Percentiles rank a stretch among this genome's conserved stretches.
phyloP scores from a whole-genome alignment of 2,113 vertebrate genomes.

The Ploceus nigricollis region DNA sequence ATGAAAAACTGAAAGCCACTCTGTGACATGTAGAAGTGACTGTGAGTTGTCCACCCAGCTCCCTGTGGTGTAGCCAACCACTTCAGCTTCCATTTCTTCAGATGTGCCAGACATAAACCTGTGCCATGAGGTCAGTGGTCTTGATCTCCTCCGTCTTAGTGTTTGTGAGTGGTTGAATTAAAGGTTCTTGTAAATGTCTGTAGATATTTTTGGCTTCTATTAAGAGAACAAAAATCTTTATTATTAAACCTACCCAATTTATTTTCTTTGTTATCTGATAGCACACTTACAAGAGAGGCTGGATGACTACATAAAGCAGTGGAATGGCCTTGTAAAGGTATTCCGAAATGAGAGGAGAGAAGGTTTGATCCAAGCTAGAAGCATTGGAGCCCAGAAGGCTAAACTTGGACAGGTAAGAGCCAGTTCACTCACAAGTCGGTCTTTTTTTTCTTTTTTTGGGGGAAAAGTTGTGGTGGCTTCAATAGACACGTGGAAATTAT shows the following conservation, averaged over 20 bases:
- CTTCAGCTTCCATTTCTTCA: not conserved
- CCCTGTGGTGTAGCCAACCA: not conserved
- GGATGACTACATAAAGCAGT: constrained; percentile 92
- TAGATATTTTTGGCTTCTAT: not conserved
- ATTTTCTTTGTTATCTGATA: constrained; percentile 61
- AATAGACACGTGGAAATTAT: not conserved
- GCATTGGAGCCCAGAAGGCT: constrained; percentile 93
- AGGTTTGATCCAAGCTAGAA: constrained; percentile 95
- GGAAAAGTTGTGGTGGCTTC: not conserved
- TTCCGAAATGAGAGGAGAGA: constrained; percentile 95
- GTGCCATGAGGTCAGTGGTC: not conserved
- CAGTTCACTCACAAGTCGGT: not conserved
- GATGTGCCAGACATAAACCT: not conserved
- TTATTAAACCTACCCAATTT: not conserved
- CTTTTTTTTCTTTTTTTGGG: not conserved
- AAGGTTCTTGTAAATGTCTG: not conserved
- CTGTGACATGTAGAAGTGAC: not conserved
- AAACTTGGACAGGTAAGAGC: constrained; percentile 88
- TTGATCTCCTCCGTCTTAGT: not conserved
- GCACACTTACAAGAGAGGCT: constrained; percentile 91
- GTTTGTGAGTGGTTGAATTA: not conserved
- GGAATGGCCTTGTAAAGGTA: constrained; percentile 96
- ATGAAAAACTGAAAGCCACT: not conserved
- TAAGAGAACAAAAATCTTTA: not conserved
- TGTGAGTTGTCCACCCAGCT: not conserved